Percentiles rank a stretch among this genome's conserved stretches.
phyloP scores from a whole-genome alignment of 2,797 vertebrate genomes.

The Australoheros facetus region DNA sequence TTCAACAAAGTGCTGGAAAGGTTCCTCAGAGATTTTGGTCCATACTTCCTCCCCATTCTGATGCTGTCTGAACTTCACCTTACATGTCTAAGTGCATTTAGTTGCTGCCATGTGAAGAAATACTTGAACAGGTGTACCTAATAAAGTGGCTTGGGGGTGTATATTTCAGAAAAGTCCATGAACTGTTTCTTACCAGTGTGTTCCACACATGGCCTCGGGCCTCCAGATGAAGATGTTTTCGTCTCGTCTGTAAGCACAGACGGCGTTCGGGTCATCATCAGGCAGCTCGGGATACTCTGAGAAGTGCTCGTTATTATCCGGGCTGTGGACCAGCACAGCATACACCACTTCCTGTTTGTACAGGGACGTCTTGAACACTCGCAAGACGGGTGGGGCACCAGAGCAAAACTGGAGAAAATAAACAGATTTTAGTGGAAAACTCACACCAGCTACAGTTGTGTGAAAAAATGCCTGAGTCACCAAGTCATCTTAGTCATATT shows the following conservation, averaged over 20 bases:
- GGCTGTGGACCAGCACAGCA: not conserved
- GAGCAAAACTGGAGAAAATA: slow-evolving; percentile 40
- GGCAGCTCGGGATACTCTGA: not conserved
- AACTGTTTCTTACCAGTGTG: slow-evolving; percentile 1
- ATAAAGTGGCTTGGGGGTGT: too few species aligned
- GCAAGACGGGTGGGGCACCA: not conserved
- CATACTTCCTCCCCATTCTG: too few species aligned
- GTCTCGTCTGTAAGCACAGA: not conserved
- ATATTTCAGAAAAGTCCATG: not conserved
- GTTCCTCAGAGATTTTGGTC: too few species aligned
- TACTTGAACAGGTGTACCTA: too few species aligned
- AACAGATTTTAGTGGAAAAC: not conserved
- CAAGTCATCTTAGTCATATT: too few species aligned
- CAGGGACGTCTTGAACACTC: not conserved
- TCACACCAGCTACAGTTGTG: too few species aligned
- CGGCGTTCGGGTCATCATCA: not conserved
- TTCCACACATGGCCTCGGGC: slow-evolving; percentile 64
- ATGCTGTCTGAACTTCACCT: too few species aligned
- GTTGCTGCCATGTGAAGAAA: too few species aligned
- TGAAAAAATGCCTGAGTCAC: too few species aligned
- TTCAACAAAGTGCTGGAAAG: too few species aligned
- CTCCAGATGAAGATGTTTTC: slow-evolving; percentile 53
- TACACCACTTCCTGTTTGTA: not conserved
- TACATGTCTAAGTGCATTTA: too few species aligned
- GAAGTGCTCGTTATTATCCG: not conserved